phyloP scores from a whole-genome alignment of 2,113 vertebrate species.

The Megatriorchis doriae region DNA sequence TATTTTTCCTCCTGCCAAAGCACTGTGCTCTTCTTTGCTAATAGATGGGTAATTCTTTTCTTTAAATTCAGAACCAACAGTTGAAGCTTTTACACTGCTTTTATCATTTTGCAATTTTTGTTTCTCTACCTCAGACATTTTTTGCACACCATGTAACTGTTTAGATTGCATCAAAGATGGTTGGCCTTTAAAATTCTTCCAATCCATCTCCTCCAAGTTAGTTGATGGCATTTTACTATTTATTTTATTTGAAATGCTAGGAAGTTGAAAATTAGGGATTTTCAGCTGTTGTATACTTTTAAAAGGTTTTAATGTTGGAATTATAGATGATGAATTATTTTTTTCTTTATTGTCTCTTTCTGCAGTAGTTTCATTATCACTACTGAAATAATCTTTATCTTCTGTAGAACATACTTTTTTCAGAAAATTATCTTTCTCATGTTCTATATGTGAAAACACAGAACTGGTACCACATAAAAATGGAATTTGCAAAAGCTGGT shows the following conservation, averaged over 20 bases:
- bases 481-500: conserved; percentile 3
- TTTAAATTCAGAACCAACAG: neutral
- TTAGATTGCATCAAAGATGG: neutral
- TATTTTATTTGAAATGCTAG: neutral
- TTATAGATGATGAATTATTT: neutral
- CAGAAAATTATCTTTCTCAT: neutral
- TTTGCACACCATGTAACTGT: neutral
- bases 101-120: neutral
- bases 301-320: neutral
- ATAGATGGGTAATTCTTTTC: neutral
- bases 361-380: neutral
- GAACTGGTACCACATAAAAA: neutral
- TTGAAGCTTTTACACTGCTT: neutral
- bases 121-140: neutral
- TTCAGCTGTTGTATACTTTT: neutral
- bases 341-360: neutral
- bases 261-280: conserved; percentile 19
- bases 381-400: neutral
- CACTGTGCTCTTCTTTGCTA: neutral
- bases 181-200: conserved; percentile 3
- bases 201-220: neutral
- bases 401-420: neutral
- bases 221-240: neutral
- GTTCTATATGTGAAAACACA: neutral
- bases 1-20: neutral